Percentiles rank a stretch among this genome's conserved stretches.
phyloP scores from a whole-genome alignment of 2,797 vertebrate species.

The Gouania willdenowi region DNA sequence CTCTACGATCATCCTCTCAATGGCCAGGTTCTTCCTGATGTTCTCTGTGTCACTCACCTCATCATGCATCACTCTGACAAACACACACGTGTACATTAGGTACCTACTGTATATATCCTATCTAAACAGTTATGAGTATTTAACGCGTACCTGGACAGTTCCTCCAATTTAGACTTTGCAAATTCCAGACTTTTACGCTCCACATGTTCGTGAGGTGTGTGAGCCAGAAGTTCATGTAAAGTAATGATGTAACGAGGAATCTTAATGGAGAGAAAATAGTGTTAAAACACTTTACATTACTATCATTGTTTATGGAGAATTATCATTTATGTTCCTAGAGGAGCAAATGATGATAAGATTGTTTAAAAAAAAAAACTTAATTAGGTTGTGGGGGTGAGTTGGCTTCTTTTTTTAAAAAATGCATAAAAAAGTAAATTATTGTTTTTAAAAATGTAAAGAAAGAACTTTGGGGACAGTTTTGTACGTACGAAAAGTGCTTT shows the following conservation, averaged over 20 bases:
- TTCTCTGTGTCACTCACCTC: constrained; percentile 99
- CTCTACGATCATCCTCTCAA: constrained; percentile 97
- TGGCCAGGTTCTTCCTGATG: constrained; percentile 96
- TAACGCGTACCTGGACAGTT: constrained; percentile 85
- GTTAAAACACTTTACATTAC: too few species aligned
- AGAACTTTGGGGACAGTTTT: too few species aligned
- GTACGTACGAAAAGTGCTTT: too few species aligned
- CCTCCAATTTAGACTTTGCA: constrained; percentile 96
- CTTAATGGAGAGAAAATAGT: constrained; percentile 59
- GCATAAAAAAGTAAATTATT: too few species aligned
- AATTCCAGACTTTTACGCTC: constrained; percentile 98
- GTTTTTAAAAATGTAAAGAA: too few species aligned
- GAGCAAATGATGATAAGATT: too few species aligned
- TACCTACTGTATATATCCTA: neutral
- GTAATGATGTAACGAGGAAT: constrained; percentile 99
- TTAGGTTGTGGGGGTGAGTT: too few species aligned
- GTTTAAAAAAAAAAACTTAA: too few species aligned
- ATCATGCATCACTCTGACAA: constrained; percentile 92
- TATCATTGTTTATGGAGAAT: too few species aligned
- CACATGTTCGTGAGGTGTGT: constrained; percentile 96
- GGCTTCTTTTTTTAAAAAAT: too few species aligned
- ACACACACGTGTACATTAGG: neutral
- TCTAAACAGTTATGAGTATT: neutral
- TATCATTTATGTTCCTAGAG: too few species aligned
- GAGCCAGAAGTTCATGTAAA: constrained; percentile 93